These are phyloP conservation scores for Phyllostomus hastatus DNA, from an alignment of 2,113 vertebrate species.

Conservation along the genomic window DNA sequence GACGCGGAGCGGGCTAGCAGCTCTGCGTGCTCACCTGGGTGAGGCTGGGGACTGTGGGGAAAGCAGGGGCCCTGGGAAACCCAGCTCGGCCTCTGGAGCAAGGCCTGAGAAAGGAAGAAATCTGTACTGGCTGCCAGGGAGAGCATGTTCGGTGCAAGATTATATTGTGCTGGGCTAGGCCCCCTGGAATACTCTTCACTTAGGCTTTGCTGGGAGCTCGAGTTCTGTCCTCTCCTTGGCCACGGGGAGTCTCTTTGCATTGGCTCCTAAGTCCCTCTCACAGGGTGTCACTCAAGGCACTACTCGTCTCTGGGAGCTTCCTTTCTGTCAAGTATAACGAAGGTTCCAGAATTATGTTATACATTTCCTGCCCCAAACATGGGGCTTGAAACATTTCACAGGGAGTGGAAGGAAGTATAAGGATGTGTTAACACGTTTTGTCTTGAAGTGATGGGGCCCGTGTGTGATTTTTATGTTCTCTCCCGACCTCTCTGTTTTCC, in stretches of 20 bases:
- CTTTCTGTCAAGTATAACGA: background rate
- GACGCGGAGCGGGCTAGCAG: too few species aligned
- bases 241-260: background rate
- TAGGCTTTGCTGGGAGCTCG: background rate
- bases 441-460: background rate
- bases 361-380: background rate
- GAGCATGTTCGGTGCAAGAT: rapidly evolving
- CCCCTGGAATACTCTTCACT: background rate
- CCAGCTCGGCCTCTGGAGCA: background rate
- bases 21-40: background rate
- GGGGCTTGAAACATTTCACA: background rate
- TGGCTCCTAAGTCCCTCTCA: background rate
- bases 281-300: too few species aligned
- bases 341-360: background rate
- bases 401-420: background rate
- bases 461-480: background rate
- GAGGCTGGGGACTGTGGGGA: background rate
- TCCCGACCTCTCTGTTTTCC: background rate
- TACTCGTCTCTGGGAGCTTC: background rate
- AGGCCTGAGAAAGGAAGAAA: background rate
- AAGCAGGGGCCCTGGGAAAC: background rate
- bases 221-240: background rate
- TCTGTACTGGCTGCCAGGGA: background rate
- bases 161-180: too few species aligned
- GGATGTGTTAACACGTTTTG: background rate